Evolutionary conservation across 2,888 invertebrate species (phyloP).

Genomic region (Oligia latruncula): DNA sequence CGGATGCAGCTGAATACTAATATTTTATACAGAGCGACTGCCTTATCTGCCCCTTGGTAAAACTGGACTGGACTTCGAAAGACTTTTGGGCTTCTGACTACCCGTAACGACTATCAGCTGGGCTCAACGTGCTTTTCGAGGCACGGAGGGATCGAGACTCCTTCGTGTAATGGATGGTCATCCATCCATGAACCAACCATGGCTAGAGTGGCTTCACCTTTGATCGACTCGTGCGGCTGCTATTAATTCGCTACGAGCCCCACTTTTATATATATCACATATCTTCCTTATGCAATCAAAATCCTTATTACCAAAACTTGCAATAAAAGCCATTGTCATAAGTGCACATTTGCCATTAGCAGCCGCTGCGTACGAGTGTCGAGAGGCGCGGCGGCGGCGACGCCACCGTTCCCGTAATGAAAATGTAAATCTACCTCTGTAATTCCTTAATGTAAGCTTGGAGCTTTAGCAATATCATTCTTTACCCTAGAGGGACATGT

Average conservation of each 20-base stretch:
- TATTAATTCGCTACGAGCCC: background rate
- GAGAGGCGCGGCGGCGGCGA: background rate
- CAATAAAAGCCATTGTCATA: conserved; percentile 20
- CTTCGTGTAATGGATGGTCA: background rate
- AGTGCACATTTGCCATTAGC: conserved; percentile 36
- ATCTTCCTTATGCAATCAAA: conserved; percentile 3
- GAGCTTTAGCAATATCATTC: conserved; percentile 44
- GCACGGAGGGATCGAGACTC: background rate
- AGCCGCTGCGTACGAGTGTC: conserved; percentile 10
- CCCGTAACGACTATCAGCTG: background rate
- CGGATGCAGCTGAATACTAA: background rate
- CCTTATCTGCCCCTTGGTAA: background rate
- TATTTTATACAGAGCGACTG: background rate
- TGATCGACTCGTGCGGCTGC: background rate
- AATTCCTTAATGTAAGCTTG: conserved; percentile 43
- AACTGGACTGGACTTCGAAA: background rate
- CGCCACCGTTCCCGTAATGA: conserved; percentile 27
- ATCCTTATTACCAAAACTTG: conserved; percentile 3
- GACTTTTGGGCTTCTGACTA: background rate
- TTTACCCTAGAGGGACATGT: conserved; percentile 39
- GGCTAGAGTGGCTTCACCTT: background rate
- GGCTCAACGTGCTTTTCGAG: background rate
- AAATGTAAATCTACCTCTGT: conserved; percentile 50
- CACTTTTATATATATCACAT: background rate
- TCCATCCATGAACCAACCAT: background rate